These are phyloP conservation scores for Sciurus carolinensis DNA, from an alignment of 2,797 vertebrate genomes.

Conservation along the genomic window DNA sequence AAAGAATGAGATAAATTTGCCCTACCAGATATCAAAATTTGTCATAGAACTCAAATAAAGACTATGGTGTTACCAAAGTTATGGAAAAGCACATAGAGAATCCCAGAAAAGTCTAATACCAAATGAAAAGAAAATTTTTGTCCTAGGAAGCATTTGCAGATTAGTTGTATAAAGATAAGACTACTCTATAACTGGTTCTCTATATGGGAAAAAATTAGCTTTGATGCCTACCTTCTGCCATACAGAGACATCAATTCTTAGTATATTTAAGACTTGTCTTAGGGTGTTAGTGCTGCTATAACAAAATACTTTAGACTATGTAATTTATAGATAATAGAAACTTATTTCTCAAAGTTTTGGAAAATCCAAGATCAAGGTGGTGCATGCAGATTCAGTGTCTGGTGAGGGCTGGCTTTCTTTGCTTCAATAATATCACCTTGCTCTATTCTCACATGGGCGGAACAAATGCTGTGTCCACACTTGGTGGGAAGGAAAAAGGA, in stretches of 20 bases:
- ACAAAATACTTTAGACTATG: neutral
- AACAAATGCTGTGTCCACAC: neutral
- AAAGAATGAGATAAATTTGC: neutral
- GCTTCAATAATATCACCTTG: neutral
- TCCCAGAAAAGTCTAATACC: neutral
- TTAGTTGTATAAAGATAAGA: neutral
- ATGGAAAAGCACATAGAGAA: neutral
- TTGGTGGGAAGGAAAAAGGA: neutral
- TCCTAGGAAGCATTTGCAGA: neutral
- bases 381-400: too few relatives aligned
- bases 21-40: neutral
- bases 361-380: too few relatives aligned
- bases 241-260: neutral
- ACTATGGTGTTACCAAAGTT: neutral
- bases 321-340: neutral
- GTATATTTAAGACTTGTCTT: neutral
- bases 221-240: neutral
- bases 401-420: too few relatives aligned
- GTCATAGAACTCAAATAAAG: neutral
- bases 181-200: neutral
- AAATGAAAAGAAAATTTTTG: neutral
- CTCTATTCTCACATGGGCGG: neutral
- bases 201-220: neutral
- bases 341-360: too few relatives aligned
- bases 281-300: neutral